Evolutionary conservation across 2,113 vertebrate genomes (phyloP).

Genomic region (Deroptyus accipitrinus): DNA sequence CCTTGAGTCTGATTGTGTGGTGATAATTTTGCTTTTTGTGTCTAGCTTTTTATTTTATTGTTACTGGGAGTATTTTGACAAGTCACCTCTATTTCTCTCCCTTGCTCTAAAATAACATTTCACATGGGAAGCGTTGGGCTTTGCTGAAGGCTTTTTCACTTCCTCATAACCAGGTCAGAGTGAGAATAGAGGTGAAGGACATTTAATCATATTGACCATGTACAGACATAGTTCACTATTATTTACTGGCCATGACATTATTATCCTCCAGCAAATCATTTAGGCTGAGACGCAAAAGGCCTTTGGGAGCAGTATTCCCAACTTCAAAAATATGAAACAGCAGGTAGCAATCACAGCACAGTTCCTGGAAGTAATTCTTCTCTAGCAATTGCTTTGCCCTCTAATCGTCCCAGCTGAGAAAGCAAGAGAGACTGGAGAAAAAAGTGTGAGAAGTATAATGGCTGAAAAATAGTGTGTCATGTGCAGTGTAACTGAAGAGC

Average conservation of each 20-base stretch:
- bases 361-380: slow-evolving; percentile 74
- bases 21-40: slow-evolving; percentile 30
- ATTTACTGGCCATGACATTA: slow-evolving; percentile 87
- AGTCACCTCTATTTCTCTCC: slow-evolving; percentile 29
- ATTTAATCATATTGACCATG: slow-evolving; percentile 82
- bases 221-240: slow-evolving; percentile 80
- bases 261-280: slow-evolving; percentile 83
- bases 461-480: slow-evolving; percentile 61
- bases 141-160: slow-evolving; percentile 55
- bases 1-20: neutral
- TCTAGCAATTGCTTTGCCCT: slow-evolving; percentile 77
- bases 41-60: neutral
- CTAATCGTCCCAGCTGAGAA: slow-evolving; percentile 70
- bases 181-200: slow-evolving; percentile 78
- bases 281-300: slow-evolving; percentile 78
- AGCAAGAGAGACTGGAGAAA: slow-evolving; percentile 19
- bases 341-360: slow-evolving; percentile 79
- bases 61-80: slow-evolving; percentile 32
- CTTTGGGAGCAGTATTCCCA: slow-evolving; percentile 77
- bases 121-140: slow-evolving; percentile 35
- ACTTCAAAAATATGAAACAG: slow-evolving; percentile 75
- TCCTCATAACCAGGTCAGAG: slow-evolving; percentile 68
- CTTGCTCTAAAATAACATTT: slow-evolving; percentile 56
- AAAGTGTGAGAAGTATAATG: slow-evolving; percentile 49
- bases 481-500: slow-evolving; percentile 30